Evolutionary conservation across 2,113 vertebrate species (phyloP).

Genomic region (Ophthalmolycus amberensis): DNA sequence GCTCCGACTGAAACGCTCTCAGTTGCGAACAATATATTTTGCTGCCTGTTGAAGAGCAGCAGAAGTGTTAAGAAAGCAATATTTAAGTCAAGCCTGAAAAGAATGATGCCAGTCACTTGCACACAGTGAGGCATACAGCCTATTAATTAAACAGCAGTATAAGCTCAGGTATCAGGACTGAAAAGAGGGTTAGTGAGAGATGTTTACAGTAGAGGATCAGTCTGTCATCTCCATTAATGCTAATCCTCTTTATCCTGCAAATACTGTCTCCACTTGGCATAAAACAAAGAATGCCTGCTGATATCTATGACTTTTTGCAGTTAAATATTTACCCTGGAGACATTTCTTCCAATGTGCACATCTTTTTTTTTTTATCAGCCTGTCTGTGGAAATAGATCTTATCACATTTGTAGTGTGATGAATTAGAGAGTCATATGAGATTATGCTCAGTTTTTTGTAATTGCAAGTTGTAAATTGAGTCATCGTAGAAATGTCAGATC

Average conservation of each 20-base stretch:
- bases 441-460: neutral
- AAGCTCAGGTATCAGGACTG: neutral
- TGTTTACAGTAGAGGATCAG: conserved; percentile 33
- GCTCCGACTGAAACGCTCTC: too few species aligned
- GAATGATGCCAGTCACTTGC: neutral
- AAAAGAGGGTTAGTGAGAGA: neutral
- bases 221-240: conserved; percentile 16
- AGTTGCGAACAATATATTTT: too few species aligned
- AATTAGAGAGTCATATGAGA: neutral
- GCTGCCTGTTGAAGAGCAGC: too few species aligned
- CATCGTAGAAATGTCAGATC: conserved; percentile 21
- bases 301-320: conserved; percentile 16
- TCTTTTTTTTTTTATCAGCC: conserved; percentile 13
- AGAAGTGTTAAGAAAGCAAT: neutral
- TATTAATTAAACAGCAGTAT: neutral
- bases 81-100: neutral
- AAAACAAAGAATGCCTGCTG: conserved; percentile 12
- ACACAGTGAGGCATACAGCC: neutral
- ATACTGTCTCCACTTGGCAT: conserved; percentile 12
- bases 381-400: neutral
- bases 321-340: conserved; percentile 37
- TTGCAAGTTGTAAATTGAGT: neutral
- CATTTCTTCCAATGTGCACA: neutral
- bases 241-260: conserved; percentile 26
- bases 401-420: neutral